A percentile compares a stretch with the other conserved stretches of the same genome.
These are phyloP conservation scores for Condylostylus longicornis DNA, from an alignment of 1,140 invertebrate species.

Conservation along the genomic window DNA sequence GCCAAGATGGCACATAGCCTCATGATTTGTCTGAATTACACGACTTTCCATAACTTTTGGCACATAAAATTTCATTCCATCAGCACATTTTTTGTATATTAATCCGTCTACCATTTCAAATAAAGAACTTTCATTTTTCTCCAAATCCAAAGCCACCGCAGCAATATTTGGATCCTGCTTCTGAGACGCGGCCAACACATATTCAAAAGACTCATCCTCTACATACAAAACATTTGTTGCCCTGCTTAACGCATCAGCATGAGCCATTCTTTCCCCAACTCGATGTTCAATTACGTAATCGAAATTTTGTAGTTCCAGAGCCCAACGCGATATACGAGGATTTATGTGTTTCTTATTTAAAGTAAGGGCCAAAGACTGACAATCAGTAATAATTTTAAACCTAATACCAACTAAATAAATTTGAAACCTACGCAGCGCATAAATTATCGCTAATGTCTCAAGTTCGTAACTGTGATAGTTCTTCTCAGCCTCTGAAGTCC, in stretches of 20 bases:
- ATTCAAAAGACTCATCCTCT: neutral
- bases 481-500: constrained; percentile 10
- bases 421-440: neutral
- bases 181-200: neutral
- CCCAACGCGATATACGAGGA: neutral
- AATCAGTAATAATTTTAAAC: neutral
- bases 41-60: too few relatives aligned
- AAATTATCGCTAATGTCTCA: neutral
- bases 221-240: too few relatives aligned
- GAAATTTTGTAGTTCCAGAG: too few relatives aligned
- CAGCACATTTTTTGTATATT: neutral
- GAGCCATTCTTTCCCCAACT: too few relatives aligned
- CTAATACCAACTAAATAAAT: constrained; percentile 9
- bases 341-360: neutral
- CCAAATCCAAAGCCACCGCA: neutral
- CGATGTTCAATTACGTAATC: too few relatives aligned
- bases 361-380: neutral
- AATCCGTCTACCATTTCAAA: neutral
- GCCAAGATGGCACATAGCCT: too few relatives aligned
- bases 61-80: too few relatives aligned
- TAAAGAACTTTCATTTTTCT: constrained; percentile 9
- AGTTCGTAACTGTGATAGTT: neutral
- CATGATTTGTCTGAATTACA: too few relatives aligned
- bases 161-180: neutral
- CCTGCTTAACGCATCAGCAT: constrained; percentile 15